Conservation (phyloP, 2,797 vertebrate species). For the Acrocephalus scirpaceus region DNA sequence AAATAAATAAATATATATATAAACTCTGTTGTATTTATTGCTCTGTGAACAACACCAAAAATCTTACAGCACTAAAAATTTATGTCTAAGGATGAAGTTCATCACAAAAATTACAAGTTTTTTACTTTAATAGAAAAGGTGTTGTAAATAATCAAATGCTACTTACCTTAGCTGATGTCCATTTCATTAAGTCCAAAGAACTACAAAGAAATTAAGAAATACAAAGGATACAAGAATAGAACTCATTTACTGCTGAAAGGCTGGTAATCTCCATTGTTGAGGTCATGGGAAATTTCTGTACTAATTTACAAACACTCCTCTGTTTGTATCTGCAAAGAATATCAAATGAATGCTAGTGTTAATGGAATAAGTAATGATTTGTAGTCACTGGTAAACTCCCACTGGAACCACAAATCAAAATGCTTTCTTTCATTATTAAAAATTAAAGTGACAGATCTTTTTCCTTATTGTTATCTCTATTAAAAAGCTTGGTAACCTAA, state of each 20-base stretch:
- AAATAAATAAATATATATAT: background rate
- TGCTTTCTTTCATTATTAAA: background rate
- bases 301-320: conserved; percentile 74
- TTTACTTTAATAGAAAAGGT: background rate
- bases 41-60: background rate
- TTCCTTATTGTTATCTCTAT: background rate
- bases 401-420: background rate
- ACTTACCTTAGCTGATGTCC: background rate
- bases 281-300: conserved; percentile 70
- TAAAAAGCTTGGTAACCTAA: background rate
- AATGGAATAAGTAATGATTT: background rate
- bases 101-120: background rate
- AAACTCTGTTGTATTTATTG: background rate
- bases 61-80: background rate
- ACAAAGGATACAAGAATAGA: conserved; percentile 91
- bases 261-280: conserved; percentile 80
- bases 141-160: background rate
- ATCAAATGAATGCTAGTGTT: background rate
- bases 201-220: background rate
- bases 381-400: background rate
- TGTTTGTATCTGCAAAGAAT: conserved; percentile 80
- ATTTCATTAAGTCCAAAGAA: background rate
- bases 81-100: background rate
- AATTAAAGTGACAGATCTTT: background rate
- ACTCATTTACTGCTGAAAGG: conserved; percentile 88